These are phyloP conservation scores for Dreissena rostriformis DNA, from an alignment of 1,140 invertebrate genomes.

Conservation along the genomic window DNA sequence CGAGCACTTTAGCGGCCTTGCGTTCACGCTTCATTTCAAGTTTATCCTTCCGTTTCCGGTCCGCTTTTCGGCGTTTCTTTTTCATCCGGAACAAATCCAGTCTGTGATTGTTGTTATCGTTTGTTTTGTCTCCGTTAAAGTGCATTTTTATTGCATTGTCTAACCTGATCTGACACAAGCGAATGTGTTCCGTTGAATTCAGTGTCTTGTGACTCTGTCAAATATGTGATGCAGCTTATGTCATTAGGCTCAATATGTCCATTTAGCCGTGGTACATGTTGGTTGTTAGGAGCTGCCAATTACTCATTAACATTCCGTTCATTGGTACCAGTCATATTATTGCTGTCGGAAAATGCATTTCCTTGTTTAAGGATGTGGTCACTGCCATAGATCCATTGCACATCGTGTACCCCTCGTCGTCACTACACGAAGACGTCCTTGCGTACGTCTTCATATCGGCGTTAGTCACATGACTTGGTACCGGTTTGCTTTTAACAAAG, in stretches of 20 bases:
- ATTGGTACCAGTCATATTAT: conserved; percentile 5
- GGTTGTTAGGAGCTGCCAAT: conserved; percentile 13
- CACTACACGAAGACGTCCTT: conserved; percentile 70
- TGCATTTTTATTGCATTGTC: conserved; percentile 55
- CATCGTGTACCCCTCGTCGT: conserved; percentile 72
- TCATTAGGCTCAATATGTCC: conserved; percentile 36
- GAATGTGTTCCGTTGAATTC: conserved; percentile 30
- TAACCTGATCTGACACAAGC: conserved; percentile 44
- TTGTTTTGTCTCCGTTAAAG: conserved; percentile 30
- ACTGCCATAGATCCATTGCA: conserved; percentile 65
- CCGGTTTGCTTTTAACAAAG: conserved; percentile 52
- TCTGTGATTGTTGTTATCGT: conserved; percentile 69
- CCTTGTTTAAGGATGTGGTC: conserved; percentile 60
- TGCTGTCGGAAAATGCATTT: conserved; percentile 51
- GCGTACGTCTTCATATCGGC: conserved; percentile 60
- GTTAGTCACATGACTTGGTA: conserved; percentile 38
- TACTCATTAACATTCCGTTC: background rate
- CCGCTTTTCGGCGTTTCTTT: conserved; percentile 65
- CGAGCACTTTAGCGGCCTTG: conserved; percentile 82
- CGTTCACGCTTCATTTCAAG: conserved; percentile 82
- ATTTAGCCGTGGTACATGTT: conserved; percentile 7
- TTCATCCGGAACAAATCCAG: conserved; percentile 34
- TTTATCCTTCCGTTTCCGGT: conserved; percentile 76
- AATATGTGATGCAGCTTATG: conserved; percentile 16
- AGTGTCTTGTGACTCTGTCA: conserved; percentile 50